Percentiles rank a stretch among this genome's conserved stretches.
Evolutionary conservation across 2,113 vertebrate genomes (phyloP).

Genomic region (Hippolais icterina): DNA sequence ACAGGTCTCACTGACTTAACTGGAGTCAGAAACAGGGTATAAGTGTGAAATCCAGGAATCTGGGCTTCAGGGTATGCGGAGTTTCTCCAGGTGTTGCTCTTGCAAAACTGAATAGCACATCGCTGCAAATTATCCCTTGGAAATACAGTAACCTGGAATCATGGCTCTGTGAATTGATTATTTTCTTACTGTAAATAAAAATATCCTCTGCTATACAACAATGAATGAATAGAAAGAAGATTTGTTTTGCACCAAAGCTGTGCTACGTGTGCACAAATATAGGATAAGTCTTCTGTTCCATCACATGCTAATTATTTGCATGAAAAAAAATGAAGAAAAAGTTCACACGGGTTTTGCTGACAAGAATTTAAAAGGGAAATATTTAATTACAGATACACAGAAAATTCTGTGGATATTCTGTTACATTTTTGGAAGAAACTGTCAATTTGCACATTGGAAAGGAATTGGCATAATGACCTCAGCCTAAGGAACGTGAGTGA

Average conservation of each 20-base stretch:
- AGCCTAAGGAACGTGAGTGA: background rate
- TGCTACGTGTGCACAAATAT: background rate
- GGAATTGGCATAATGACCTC: background rate
- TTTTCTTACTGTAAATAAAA: background rate
- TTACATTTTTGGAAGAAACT: background rate
- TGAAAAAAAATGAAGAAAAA: background rate
- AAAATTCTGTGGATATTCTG: background rate
- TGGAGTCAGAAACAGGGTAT: background rate
- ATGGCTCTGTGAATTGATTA: background rate
- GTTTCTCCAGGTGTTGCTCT: background rate
- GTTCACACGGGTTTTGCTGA: background rate
- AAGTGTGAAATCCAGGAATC: background rate
- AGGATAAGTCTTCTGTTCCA: background rate
- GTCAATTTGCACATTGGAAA: background rate
- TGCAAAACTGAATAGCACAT: background rate
- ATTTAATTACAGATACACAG: background rate
- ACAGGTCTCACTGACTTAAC: background rate
- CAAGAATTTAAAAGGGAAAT: conserved; percentile 11
- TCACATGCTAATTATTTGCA: background rate
- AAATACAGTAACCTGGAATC: background rate
- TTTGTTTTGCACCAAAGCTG: background rate
- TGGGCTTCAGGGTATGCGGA: rapidly evolving
- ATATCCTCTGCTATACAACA: background rate
- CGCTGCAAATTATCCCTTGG: background rate
- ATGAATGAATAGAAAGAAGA: background rate